phyloP scores from a whole-genome alignment of 2,888 invertebrate genomes.

The Drepana falcataria region DNA sequence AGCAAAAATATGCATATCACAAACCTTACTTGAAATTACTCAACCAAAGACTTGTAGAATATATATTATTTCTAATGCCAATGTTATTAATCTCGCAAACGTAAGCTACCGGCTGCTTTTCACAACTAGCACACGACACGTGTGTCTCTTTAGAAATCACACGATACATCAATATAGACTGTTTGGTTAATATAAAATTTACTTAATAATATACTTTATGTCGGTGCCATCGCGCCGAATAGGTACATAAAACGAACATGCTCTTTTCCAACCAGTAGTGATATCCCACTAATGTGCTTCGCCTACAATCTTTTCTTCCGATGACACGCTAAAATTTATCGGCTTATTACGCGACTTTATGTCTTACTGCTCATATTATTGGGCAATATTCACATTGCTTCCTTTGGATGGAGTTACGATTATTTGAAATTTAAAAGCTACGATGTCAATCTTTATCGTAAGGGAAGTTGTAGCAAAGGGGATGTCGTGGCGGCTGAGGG shows the following conservation, averaged over 20 bases:
- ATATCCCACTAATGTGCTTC: slow-evolving; percentile 75
- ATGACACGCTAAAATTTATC: slow-evolving; percentile 66
- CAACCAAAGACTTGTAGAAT: too few species aligned
- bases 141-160: slow-evolving; percentile 23
- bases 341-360: slow-evolving; percentile 29
- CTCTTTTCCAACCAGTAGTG: slow-evolving; percentile 66
- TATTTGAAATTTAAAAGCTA: slow-evolving; percentile 64
- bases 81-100: slow-evolving; percentile 12
- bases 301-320: slow-evolving; percentile 74
- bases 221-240: slow-evolving; percentile 43
- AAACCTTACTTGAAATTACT: too few species aligned
- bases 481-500: slow-evolving; percentile 54
- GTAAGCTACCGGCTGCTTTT: slow-evolving; percentile 20
- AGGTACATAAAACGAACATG: slow-evolving; percentile 61
- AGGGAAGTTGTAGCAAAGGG: slow-evolving; percentile 68
- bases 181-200: slow-evolving; percentile 68
- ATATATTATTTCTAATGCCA: too few species aligned
- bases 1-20: slow-evolving; percentile 4
- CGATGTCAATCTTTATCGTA: slow-evolving; percentile 77
- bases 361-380: slow-evolving; percentile 35
- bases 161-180: slow-evolving; percentile 47
- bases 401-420: slow-evolving; percentile 51
- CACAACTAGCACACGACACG: slow-evolving; percentile 14
- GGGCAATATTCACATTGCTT: slow-evolving; percentile 42
- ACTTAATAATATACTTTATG: slow-evolving; percentile 58